Evolutionary conservation across 2,888 invertebrate genomes (phyloP), one percentile per base, ranked within the genome.

Genomic region (Eupithecia dodoneata): DNA sequence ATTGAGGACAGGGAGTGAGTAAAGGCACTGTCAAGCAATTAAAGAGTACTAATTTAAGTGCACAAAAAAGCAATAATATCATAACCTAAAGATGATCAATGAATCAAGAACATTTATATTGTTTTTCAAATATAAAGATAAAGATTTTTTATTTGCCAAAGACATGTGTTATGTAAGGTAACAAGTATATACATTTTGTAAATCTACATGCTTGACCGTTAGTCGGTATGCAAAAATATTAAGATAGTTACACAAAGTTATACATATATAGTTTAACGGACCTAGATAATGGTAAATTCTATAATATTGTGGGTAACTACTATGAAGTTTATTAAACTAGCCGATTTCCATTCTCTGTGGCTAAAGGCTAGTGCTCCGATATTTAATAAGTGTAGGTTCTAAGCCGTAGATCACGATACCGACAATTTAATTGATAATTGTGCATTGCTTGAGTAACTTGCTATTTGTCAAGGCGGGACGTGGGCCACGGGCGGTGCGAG

Each of bases 351-450:
- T 70, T 47, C 44, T 45, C 78, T 79, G 69, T 76, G 78, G 45
- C 70, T 52, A 47, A 59, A 73, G 67, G 74, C 72, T 78, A 76
- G 63, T 63, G 69, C 78, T 72, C 73, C 75, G 75, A 77, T 80
- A 77, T 80, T 77, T 78, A 78, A 81, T 83, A 81, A 83, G 82
- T 80, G 74, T 79, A 41, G 72, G 79, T 73, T 76, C 70, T 73
- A 77, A 82, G 77, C 76, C 81, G 76, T 81, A 81, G 75, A 83
- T 86, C 87, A 87, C 84, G 81, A 86, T 83, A 85, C 77, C 75
- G 87, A 88, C 87, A 87, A 86, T 85, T 84, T 87, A 86, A 87
- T 85, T 85, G 86, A 85, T 87, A 85, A 87, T 86, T 82, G 83
- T 84, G 79, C 78, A 82, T 77, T 84, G 84, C 84, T 79, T 82